Evolutionary conservation across 2,888 invertebrate species (phyloP).

Genomic region (Erebia palarica): DNA sequence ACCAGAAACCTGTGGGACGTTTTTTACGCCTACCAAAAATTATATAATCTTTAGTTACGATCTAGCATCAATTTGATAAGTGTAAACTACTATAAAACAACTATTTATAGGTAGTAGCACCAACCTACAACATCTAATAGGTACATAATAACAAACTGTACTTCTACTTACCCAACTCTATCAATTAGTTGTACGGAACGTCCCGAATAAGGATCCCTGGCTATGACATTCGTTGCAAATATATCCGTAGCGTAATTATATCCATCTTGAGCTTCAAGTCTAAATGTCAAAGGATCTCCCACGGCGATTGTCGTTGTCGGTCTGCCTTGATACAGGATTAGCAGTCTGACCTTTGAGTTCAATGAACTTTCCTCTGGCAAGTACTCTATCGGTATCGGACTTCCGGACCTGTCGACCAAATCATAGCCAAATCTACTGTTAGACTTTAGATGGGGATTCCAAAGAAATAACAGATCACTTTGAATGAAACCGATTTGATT

Average conservation of each 20-base stretch:
- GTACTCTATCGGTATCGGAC: constrained; percentile 96
- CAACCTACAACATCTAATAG: not conserved
- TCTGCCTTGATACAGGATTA: constrained; percentile 94
- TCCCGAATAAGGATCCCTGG: constrained; percentile 95
- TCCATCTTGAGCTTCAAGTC: constrained; percentile 94
- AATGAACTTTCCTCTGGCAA: constrained; percentile 95
- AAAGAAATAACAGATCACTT: constrained; percentile 53
- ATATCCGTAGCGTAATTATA: constrained; percentile 94
- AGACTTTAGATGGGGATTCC: constrained; percentile 55
- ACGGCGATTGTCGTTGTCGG: constrained; percentile 97
- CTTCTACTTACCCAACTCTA: constrained; percentile 88
- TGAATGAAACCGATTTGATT: constrained; percentile 57
- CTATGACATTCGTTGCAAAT: constrained; percentile 96
- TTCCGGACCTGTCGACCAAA: constrained; percentile 89
- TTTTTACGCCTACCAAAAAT: no score
- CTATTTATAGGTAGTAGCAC: not conserved
- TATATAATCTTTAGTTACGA: no score
- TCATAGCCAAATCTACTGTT: constrained; percentile 75
- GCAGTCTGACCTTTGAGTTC: constrained; percentile 92
- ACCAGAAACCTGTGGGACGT: no score
- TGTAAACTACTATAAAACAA: no score
- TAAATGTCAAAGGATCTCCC: constrained; percentile 94
- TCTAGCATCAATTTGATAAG: no score
- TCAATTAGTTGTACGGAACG: constrained; percentile 95
- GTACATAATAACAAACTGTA: not conserved